Percentiles rank a stretch among this genome's conserved stretches.
Evolutionary conservation across 2,797 vertebrate species (phyloP).

Genomic region (Scarus forsteni): DNA sequence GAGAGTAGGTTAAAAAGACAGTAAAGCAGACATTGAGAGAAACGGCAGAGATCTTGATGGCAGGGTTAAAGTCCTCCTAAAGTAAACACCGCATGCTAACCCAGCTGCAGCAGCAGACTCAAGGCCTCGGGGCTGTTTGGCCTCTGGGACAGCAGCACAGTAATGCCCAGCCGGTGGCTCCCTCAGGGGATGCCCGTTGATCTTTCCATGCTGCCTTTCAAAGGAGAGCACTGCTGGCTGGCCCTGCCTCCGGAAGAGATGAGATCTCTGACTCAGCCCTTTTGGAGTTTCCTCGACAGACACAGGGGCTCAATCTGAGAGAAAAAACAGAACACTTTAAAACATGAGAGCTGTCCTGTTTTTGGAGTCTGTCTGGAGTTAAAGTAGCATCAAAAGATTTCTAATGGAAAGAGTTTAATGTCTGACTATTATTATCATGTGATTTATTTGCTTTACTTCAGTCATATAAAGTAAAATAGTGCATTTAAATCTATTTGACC

Average conservation of each 20-base stretch:
- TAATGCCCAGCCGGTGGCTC: slow-evolving; percentile 52
- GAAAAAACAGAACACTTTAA: slow-evolving; percentile 38
- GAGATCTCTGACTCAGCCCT: slow-evolving; percentile 85
- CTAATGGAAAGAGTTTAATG: not conserved
- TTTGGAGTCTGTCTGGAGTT: slow-evolving; percentile 19
- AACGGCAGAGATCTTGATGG: slow-evolving; percentile 52
- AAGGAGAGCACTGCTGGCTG: slow-evolving; percentile 58
- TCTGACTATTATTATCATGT: slow-evolving; percentile 4
- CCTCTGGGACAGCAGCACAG: slow-evolving; percentile 50
- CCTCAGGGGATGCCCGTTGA: slow-evolving; percentile 76
- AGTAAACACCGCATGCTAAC: slow-evolving; percentile 66
- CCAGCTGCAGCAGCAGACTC: slow-evolving; percentile 31
- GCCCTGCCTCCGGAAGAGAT: slow-evolving; percentile 83
- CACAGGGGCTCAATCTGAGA: slow-evolving; percentile 61
- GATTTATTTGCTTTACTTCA: slow-evolving; percentile 36
- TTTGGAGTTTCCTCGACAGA: slow-evolving; percentile 82
- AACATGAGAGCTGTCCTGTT: slow-evolving; percentile 33
- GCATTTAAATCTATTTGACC: slow-evolving; percentile 13
- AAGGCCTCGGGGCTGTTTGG: slow-evolving; percentile 68
- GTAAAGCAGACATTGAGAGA: slow-evolving; percentile 29
- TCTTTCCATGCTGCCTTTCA: slow-evolving; percentile 76
- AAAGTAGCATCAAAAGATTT: slow-evolving; percentile 18
- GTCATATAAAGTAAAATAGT: slow-evolving; percentile 39
- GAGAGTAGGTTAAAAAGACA: slow-evolving; percentile 4
- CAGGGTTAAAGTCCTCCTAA: slow-evolving; percentile 78